phyloP scores from a whole-genome alignment of 2,113 vertebrate species.

The Sinocyclocheilus rhinocerous region DNA sequence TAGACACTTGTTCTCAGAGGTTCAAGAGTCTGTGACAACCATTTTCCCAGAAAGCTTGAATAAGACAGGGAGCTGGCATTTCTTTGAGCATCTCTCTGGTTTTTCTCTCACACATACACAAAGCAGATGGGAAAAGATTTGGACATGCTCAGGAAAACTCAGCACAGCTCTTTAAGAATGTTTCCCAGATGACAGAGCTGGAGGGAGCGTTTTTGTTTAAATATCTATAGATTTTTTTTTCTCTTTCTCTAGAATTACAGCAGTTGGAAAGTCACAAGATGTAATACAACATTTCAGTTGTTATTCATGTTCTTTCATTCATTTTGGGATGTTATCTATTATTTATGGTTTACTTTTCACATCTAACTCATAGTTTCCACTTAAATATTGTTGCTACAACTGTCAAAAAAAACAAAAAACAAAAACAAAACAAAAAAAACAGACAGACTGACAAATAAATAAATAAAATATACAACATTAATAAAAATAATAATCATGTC shows the following conservation, averaged over 20 bases:
- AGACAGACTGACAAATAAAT: no score
- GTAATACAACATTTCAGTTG: background rate
- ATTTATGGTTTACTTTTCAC: background rate
- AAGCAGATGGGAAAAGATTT: slow-evolving; percentile 4
- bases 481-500: background rate
- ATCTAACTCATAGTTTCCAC: background rate
- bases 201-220: slow-evolving; percentile 13
- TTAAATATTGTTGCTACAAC: background rate
- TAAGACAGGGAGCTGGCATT: slow-evolving; percentile 22
- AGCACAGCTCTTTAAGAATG: background rate
- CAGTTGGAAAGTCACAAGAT: background rate
- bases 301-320: background rate
- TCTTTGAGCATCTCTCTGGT: slow-evolving; percentile 21
- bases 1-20: slow-evolving; percentile 59
- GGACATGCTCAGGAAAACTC: slow-evolving; percentile 10
- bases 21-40: slow-evolving; percentile 38
- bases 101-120: slow-evolving; percentile 54
- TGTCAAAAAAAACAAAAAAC: background rate
- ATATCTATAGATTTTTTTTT: background rate
- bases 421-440: background rate
- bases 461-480: background rate
- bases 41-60: slow-evolving; percentile 1
- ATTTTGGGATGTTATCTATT: background rate
- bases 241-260: background rate
- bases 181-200: slow-evolving; percentile 5